These are phyloP conservation scores for Amblyraja radiata DNA, from an alignment of 2,797 vertebrate species.

Conservation along the genomic window DNA sequence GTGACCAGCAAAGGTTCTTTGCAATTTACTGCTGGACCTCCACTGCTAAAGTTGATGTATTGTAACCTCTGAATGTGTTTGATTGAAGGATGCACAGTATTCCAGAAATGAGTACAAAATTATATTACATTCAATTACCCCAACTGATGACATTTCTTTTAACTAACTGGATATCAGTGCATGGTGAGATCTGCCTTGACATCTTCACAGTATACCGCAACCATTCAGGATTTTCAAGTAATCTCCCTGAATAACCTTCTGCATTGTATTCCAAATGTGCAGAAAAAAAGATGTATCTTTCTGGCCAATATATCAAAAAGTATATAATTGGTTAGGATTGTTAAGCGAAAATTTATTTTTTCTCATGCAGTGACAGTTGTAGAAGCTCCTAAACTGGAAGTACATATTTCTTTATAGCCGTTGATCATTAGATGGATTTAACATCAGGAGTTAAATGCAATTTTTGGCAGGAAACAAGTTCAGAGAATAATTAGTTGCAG, in stretches of 20 bases:
- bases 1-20: not conserved
- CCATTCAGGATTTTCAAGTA: not conserved
- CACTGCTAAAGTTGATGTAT: not conserved
- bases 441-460: not conserved
- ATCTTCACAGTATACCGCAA: not conserved
- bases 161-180: not conserved
- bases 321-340: not conserved
- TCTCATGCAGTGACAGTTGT: not conserved
- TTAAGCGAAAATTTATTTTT: not conserved
- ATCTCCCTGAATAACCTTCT: too few species aligned
- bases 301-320: not conserved
- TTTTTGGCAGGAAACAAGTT: conserved; percentile 1
- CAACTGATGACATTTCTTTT: not conserved
- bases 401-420: not conserved
- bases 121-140: not conserved
- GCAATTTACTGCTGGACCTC: not conserved
- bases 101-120: not conserved
- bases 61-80: too few species aligned
- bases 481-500: not conserved
- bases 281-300: not conserved
- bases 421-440: not conserved
- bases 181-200: not conserved
- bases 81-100: not conserved
- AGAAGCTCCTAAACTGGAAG: not conserved
- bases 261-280: not conserved